Percentiles rank a stretch among this genome's conserved stretches.
phyloP scores from a whole-genome alignment of 2,113 vertebrate genomes.

The Cynopterus brachyotis region DNA sequence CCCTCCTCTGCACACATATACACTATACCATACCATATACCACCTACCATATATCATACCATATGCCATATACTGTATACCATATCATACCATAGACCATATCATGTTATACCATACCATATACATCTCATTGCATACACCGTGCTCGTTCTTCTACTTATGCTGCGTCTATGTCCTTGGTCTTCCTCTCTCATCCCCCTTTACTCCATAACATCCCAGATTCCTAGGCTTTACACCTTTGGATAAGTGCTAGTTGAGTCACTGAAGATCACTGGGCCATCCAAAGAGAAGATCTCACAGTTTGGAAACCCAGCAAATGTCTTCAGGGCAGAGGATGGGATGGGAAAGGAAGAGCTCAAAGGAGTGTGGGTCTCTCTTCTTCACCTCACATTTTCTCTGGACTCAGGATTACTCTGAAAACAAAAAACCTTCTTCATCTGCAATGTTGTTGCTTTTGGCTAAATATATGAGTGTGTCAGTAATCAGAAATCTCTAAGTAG shows the following conservation, averaged over 20 bases:
- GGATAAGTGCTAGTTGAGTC: background rate
- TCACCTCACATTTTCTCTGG: background rate
- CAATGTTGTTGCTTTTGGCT: background rate
- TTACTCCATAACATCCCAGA: background rate
- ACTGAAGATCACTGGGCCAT: background rate
- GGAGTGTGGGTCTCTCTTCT: background rate
- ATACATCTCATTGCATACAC: background rate
- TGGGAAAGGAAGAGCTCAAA: background rate
- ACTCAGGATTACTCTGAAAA: background rate
- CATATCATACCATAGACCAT: background rate
- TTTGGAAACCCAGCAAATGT: background rate
- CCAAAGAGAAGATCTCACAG: background rate
- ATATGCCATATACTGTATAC: background rate
- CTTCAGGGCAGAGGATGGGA: background rate
- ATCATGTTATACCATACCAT: background rate
- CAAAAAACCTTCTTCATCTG: background rate
- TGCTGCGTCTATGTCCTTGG: background rate
- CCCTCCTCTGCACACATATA: background rate
- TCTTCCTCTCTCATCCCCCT: background rate
- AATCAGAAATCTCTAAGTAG: background rate
- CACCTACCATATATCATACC: no score
- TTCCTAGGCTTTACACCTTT: background rate
- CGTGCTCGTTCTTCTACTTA: background rate
- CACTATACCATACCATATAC: background rate
- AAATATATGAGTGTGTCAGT: background rate